phyloP scores from a whole-genome alignment of 2,797 vertebrate genomes.

The Lemur catta region DNA sequence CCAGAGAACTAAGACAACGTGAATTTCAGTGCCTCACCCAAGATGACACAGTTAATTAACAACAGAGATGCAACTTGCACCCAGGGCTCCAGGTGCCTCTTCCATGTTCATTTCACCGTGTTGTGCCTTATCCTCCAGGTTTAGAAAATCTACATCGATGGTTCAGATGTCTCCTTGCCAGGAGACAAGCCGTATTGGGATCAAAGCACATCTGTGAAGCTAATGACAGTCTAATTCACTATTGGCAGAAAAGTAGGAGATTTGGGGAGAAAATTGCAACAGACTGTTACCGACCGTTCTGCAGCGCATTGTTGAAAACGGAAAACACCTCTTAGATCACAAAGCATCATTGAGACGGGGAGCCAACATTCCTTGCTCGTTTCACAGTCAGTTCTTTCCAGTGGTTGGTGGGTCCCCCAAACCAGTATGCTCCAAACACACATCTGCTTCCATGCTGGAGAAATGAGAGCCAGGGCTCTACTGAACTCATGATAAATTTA shows the following conservation, averaged over 20 bases:
- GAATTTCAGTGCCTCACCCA: background rate
- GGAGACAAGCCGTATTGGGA: constrained; percentile 59
- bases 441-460: constrained; percentile 71
- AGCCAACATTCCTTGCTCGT: constrained; percentile 54
- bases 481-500: constrained; percentile 65
- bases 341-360: constrained; percentile 32
- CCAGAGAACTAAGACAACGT: constrained; percentile 14
- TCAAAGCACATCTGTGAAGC: constrained; percentile 74
- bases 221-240: constrained; percentile 75
- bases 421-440: constrained; percentile 39
- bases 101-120: background rate
- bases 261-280: constrained; percentile 71
- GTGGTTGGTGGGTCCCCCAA: background rate
- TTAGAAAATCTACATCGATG: constrained; percentile 58
- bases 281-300: constrained; percentile 60
- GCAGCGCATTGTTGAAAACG: constrained; percentile 64
- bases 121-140: constrained; percentile 39
- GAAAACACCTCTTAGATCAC: constrained; percentile 73
- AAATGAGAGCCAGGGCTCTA: constrained; percentile 7
- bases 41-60: constrained; percentile 49
- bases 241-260: constrained; percentile 68
- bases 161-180: constrained; percentile 50
- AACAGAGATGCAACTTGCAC: constrained; percentile 53
- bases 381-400: constrained; percentile 27
- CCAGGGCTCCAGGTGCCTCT: background rate